Conservation (phyloP, 2,113 vertebrate species). For the Chionis minor region DNA sequence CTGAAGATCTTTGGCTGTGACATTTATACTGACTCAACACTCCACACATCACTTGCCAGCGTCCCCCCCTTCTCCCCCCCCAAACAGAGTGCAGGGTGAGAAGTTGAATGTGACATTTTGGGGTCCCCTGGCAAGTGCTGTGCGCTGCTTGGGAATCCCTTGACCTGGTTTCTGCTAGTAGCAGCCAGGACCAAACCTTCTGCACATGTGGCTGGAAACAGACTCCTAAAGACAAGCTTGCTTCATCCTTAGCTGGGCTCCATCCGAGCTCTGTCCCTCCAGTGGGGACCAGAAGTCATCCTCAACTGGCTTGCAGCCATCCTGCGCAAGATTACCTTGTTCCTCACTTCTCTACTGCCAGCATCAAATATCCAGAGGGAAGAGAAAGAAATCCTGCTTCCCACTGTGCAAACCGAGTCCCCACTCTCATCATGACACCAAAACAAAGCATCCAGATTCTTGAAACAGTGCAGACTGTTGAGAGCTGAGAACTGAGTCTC, state of each 20-base stretch:
- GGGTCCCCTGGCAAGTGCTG: neutral
- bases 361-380: neutral
- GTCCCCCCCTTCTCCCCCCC: neutral
- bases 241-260: neutral
- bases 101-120: conserved; percentile 34
- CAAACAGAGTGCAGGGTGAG: neutral
- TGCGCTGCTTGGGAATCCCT: neutral
- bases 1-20: conserved; percentile 17
- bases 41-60: neutral
- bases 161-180: neutral
- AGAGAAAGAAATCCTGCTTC: neutral
- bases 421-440: neutral
- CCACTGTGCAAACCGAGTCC: neutral
- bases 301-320: neutral
- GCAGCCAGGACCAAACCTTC: neutral
- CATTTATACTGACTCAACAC: conserved; percentile 47
- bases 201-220: neutral
- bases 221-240: neutral
- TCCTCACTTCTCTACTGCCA: neutral
- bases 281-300: neutral
- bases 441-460: neutral
- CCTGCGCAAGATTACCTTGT: neutral
- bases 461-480: fast-evolving
- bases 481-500: neutral
- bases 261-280: neutral